These are phyloP conservation scores for Merodon equestris DNA, from an alignment of 2,888 invertebrate species.

Conservation along the genomic window DNA sequence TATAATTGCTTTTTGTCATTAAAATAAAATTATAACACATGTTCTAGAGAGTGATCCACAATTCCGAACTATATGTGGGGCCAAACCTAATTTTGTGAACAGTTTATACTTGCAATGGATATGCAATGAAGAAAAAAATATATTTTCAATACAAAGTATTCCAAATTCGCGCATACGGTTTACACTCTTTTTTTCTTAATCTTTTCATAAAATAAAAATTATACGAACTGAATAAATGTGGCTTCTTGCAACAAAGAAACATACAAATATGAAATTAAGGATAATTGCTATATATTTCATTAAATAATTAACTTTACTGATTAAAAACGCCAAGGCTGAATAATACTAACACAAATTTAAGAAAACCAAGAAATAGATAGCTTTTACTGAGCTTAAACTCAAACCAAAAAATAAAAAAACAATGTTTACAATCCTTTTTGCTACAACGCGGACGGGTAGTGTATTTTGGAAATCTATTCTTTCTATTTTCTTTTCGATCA, in stretches of 20 bases:
- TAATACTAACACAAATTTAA: constrained; percentile 45
- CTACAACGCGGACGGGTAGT: constrained; percentile 14
- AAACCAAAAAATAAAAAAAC: constrained; percentile 13
- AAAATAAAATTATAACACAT: no score
- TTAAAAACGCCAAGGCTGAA: constrained; percentile 47
- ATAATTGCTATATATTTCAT: background rate
- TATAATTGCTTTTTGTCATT: no score
- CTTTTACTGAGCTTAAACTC: constrained; percentile 48
- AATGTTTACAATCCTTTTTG: constrained; percentile 28
- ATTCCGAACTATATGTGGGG: no score
- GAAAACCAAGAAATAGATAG: constrained; percentile 19
- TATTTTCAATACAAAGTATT: no score
- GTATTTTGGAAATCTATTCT: constrained; percentile 28
- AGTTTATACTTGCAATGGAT: no score
- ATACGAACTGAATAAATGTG: constrained; percentile 49
- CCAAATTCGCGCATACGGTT: background rate
- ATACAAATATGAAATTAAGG: background rate
- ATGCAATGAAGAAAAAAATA: no score
- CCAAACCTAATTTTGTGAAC: no score
- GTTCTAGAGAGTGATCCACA: no score
- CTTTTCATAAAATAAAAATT: background rate
- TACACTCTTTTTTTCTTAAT: background rate
- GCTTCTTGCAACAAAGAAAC: constrained; percentile 33
- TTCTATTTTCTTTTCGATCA: constrained; percentile 15
- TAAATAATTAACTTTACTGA: constrained; percentile 3